phyloP scores from a whole-genome alignment of 2,888 invertebrate genomes.

The Acanthacorydalis orientalis region DNA sequence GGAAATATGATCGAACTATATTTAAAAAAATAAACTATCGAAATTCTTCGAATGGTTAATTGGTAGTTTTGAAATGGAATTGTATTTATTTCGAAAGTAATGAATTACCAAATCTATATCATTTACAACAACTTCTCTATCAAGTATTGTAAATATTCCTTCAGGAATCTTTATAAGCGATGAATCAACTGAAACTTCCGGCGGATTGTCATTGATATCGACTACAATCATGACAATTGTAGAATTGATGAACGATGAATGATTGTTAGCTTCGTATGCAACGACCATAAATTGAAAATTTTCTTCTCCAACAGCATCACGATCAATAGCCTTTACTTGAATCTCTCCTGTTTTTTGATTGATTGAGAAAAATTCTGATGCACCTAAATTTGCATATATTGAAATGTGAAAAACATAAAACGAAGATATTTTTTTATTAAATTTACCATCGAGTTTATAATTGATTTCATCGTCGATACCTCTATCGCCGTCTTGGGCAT shows the following conservation, averaged over 20 bases:
- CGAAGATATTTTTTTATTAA: not conserved
- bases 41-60: not conserved
- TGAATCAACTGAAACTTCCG: conserved; percentile 23
- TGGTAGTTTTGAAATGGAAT: not conserved
- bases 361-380: conserved; percentile 12
- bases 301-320: conserved; percentile 19
- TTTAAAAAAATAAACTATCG: not conserved
- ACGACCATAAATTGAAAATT: conserved; percentile 17
- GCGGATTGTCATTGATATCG: conserved; percentile 50
- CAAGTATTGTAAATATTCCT: not conserved
- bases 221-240: conserved; percentile 23
- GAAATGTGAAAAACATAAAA: not conserved
- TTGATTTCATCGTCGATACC: conserved; percentile 35
- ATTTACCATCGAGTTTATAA: conserved; percentile 24
- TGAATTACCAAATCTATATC: conserved; percentile 35
- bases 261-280: conserved; percentile 20
- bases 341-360: conserved; percentile 16
- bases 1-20: conserved; percentile 4
- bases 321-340: conserved; percentile 20
- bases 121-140: conserved; percentile 16
- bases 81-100: not conserved
- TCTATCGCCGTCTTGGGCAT: conserved; percentile 44
- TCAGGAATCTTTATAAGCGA: not conserved
- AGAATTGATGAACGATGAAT: conserved; percentile 11
- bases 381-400: not conserved